These are phyloP conservation scores for Balaeniceps rex DNA, from an alignment of 2,113 vertebrate species.

Conservation along the genomic window DNA sequence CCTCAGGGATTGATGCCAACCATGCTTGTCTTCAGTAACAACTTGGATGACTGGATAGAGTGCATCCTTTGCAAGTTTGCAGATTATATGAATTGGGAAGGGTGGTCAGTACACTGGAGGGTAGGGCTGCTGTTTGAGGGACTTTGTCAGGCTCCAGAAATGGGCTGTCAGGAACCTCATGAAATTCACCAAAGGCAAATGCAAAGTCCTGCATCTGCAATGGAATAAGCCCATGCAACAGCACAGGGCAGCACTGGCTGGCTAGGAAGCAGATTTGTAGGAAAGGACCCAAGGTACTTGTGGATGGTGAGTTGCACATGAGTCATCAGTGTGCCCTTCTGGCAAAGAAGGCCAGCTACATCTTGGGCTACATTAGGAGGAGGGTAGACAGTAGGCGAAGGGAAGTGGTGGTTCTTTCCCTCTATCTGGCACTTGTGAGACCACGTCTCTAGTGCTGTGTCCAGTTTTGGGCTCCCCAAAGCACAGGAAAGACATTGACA, in stretches of 20 bases:
- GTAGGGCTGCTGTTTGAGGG: background rate
- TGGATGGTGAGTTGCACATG: background rate
- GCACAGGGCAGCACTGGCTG: background rate
- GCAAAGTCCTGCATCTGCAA: background rate
- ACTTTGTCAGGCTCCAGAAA: background rate
- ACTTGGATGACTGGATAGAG: background rate
- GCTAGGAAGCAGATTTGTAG: background rate
- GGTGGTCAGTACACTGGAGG: background rate
- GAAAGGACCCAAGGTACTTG: fast-evolving
- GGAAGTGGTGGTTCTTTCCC: background rate
- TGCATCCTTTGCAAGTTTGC: background rate
- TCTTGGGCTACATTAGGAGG: background rate
- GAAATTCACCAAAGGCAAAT: background rate
- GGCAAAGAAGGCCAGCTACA: background rate
- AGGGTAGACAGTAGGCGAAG: background rate
- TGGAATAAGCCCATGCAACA: background rate
- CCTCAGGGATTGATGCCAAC: background rate
- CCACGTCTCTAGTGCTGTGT: background rate
- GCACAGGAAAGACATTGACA: background rate
- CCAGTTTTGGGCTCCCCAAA: background rate
- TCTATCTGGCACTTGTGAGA: background rate
- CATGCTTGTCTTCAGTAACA: background rate
- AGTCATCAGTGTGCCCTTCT: background rate
- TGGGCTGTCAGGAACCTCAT: background rate
- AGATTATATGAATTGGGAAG: background rate